Percentiles rank a stretch among this genome's conserved stretches.
These are phyloP conservation scores for Leptothorax acervorum DNA, from an alignment of 2,888 invertebrate species.

Conservation along the genomic window DNA sequence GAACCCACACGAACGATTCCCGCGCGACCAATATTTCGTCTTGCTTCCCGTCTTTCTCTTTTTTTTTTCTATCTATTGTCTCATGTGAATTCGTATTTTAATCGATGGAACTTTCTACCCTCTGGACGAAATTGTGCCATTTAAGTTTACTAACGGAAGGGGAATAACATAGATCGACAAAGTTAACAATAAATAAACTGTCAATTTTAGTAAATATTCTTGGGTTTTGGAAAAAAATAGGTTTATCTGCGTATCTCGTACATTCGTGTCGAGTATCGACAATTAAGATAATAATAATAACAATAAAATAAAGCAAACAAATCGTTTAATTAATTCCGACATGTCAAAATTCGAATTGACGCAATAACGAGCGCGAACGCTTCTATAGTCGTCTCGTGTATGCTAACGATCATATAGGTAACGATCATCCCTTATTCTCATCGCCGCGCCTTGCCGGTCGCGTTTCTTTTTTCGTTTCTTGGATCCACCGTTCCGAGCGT, in stretches of 20 bases:
- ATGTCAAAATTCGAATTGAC: background rate
- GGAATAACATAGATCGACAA: background rate
- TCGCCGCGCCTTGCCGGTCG: background rate
- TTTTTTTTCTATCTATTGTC: background rate
- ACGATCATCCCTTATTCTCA: conserved; percentile 27
- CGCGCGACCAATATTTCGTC: background rate
- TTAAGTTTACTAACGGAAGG: background rate
- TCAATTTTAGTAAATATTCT: background rate
- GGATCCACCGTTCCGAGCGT: conserved; percentile 3
- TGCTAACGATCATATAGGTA: conserved; percentile 12
- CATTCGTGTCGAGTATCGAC: background rate
- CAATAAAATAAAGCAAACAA: too few species aligned
- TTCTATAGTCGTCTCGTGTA: background rate
- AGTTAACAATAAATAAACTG: background rate
- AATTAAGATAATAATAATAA: too few species aligned
- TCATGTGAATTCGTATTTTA: background rate
- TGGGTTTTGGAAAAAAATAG: background rate
- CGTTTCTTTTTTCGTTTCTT: conserved; percentile 35
- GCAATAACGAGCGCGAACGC: background rate
- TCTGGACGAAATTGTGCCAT: background rate
- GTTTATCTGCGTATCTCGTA: background rate
- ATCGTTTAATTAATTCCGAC: background rate
- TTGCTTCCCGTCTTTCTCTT: background rate
- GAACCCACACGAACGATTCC: background rate
- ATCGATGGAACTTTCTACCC: background rate